Conservation (phyloP, 1,140 invertebrate genomes). For the Notospermus geniculatus region DNA sequence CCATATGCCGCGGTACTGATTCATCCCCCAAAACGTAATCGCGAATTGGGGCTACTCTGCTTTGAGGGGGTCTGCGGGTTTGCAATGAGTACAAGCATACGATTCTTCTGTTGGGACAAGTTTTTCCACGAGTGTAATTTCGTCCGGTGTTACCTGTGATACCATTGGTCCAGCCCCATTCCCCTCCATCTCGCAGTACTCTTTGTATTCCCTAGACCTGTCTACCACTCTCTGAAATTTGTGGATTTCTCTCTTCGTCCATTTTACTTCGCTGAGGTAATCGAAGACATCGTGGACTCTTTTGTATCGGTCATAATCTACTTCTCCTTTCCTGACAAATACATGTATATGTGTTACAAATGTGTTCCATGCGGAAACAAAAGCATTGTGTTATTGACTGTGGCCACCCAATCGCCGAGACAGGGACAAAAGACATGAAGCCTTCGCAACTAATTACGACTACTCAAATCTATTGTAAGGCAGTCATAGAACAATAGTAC, state of each 20-base stretch:
- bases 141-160: background rate
- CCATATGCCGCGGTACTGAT: too few relatives aligned
- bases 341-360: too few relatives aligned
- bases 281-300: background rate
- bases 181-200: background rate
- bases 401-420: background rate
- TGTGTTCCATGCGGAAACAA: background rate
- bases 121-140: background rate
- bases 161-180: slow-evolving; percentile 3
- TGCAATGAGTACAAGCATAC: too few relatives aligned
- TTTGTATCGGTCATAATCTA: background rate
- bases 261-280: slow-evolving; percentile 2
- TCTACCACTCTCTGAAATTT: slow-evolving; percentile 4
- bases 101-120: background rate
- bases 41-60: too few relatives aligned
- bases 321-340: background rate
- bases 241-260: slow-evolving; percentile 6
- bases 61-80: too few relatives aligned
- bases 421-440: too few relatives aligned
- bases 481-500: too few relatives aligned
- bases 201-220: background rate
- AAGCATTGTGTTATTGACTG: background rate
- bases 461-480: too few relatives aligned
- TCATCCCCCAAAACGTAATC: background rate
- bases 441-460: too few relatives aligned